Conservation (phyloP, 2,113 vertebrate genomes). For the Scartelaos histophorus region DNA sequence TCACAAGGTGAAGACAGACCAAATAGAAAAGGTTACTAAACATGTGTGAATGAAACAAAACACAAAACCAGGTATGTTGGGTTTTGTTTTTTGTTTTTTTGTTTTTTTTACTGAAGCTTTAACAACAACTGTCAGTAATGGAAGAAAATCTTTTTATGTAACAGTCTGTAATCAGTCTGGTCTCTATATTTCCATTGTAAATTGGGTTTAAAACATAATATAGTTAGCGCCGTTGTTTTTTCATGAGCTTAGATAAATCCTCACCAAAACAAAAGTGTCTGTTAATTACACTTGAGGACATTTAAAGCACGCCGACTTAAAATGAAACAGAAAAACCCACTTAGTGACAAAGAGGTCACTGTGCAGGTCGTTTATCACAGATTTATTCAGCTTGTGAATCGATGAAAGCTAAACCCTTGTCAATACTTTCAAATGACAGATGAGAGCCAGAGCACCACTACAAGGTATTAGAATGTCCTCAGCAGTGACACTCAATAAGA, state of each 20-base stretch:
- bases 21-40: too few species aligned
- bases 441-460: conserved; percentile 1
- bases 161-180: not conserved
- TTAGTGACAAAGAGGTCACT: not conserved
- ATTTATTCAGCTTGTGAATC: conserved; percentile 17
- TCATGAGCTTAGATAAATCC: not conserved
- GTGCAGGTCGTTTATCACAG: conserved; percentile 17
- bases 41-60: too few species aligned
- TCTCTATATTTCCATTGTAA: not conserved
- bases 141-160: not conserved
- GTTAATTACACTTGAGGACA: not conserved
- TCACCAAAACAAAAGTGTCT: not conserved
- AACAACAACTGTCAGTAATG: not conserved
- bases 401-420: conserved; percentile 12
- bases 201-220: not conserved
- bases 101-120: too few species aligned
- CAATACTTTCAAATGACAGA: conserved; percentile 2
- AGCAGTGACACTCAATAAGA: not conserved
- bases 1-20: too few species aligned
- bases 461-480: not conserved
- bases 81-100: too few species aligned
- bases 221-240: not conserved
- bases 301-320: conserved; percentile 21
- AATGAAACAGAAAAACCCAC: not conserved
- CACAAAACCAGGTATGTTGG: too few species aligned